phyloP scores from a whole-genome alignment of 1,140 invertebrate species.

The Papilio glaucus region DNA sequence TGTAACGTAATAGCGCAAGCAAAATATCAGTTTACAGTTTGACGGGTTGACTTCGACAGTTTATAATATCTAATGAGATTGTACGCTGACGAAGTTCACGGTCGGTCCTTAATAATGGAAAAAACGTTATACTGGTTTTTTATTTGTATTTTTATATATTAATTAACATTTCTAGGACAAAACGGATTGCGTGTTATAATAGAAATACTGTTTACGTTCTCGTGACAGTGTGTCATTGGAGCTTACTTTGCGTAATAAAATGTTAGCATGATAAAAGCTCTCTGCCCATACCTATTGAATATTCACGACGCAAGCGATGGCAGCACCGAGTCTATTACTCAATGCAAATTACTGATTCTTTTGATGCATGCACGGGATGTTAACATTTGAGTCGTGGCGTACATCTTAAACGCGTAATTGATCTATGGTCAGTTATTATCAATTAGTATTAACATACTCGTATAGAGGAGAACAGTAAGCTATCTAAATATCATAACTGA shows the following conservation, averaged over 20 bases:
- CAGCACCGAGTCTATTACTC: not conserved
- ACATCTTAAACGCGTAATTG: not conserved
- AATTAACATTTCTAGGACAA: constrained; percentile 1
- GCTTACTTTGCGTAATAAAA: constrained; percentile 12
- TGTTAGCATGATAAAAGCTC: constrained; percentile 21
- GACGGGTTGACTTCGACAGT: too few relatives aligned
- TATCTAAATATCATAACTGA: too few relatives aligned
- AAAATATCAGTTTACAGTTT: too few relatives aligned
- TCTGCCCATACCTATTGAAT: not conserved
- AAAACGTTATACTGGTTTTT: too few relatives aligned
- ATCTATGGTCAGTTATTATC: not conserved
- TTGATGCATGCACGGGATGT: not conserved
- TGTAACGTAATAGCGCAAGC: too few relatives aligned
- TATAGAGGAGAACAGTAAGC: too few relatives aligned
- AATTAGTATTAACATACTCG: too few relatives aligned
- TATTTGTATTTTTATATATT: not conserved
- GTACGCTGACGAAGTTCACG: not conserved
- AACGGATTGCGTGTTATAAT: not conserved
- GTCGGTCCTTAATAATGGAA: not conserved
- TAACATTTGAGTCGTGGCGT: not conserved
- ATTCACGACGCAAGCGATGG: not conserved
- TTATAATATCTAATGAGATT: too few relatives aligned
- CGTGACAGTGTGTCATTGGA: not conserved
- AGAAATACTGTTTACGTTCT: not conserved
- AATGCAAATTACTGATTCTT: constrained; percentile 16